phyloP scores from a whole-genome alignment of 2,888 invertebrate genomes.

The Drosophila leonis region DNA sequence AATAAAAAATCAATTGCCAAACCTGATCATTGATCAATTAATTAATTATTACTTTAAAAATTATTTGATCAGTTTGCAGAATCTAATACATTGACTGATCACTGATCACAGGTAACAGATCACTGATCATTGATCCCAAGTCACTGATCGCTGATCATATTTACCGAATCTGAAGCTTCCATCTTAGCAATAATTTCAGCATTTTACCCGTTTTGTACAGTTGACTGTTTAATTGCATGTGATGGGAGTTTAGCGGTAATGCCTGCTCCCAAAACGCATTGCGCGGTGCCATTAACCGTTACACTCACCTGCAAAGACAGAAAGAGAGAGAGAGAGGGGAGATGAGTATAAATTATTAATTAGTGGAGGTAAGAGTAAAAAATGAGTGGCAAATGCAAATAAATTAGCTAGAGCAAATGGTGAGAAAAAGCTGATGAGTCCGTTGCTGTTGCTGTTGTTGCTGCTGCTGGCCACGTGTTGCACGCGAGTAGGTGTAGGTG shows the following conservation, averaged over 20 bases:
- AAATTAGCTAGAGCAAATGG: constrained; percentile 65
- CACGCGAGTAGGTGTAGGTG: constrained; percentile 54
- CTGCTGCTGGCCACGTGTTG: constrained; percentile 62
- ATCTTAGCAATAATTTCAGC: neutral
- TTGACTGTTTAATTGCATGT: constrained; percentile 33
- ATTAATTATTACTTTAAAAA: neutral
- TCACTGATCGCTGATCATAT: neutral
- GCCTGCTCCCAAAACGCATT: constrained; percentile 49
- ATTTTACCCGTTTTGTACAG: constrained; percentile 22
- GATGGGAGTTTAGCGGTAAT: constrained; percentile 37
- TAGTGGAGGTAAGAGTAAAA: constrained; percentile 37
- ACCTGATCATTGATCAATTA: neutral
- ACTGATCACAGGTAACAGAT: neutral
- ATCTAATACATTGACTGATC: neutral
- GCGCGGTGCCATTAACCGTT: constrained; percentile 53
- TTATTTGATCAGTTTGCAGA: no score
- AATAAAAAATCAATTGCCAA: neutral
- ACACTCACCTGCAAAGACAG: constrained; percentile 67
- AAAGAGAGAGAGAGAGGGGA: constrained; percentile 8
- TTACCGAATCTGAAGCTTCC: neutral
- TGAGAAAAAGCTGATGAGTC: constrained; percentile 49
- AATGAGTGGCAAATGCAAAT: constrained; percentile 61
- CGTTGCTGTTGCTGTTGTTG: constrained; percentile 12
- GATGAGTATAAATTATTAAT: constrained; percentile 73
- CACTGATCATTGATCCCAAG: neutral